phyloP scores from a whole-genome alignment of 2,888 invertebrate genomes.

The Melikaiella ostensackeni region DNA sequence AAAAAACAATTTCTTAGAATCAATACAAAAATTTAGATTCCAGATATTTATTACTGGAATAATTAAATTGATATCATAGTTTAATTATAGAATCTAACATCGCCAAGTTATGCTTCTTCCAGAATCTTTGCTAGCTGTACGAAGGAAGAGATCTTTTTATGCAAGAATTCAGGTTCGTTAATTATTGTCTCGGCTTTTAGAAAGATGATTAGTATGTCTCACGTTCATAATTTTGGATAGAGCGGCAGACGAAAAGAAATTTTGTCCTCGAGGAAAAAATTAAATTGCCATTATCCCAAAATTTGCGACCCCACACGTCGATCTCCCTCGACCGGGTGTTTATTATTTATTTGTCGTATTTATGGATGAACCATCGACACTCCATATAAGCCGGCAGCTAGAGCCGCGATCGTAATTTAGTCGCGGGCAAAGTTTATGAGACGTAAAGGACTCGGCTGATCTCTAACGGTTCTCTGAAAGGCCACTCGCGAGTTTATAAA shows the following conservation, averaged over 20 bases:
- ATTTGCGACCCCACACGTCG: conserved; percentile 50
- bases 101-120: neutral
- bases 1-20: neutral
- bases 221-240: conserved; percentile 1
- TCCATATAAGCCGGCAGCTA: conserved; percentile 43
- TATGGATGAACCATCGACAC: conserved; percentile 48
- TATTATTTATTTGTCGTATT: conserved; percentile 59
- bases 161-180: conserved; percentile 10
- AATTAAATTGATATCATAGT: conserved; percentile 4
- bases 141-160: neutral
- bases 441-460: conserved; percentile 45
- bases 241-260: conserved; percentile 34
- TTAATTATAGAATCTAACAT: conserved; percentile 7
- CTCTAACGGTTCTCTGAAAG: conserved; percentile 7
- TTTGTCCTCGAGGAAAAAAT: conserved; percentile 37
- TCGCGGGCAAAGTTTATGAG: conserved; percentile 58
- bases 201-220: conserved; percentile 26
- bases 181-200: conserved; percentile 18
- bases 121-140: neutral
- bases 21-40: neutral
- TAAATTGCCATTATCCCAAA: conserved; percentile 41
- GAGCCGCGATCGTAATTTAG: conserved; percentile 58
- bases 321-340: conserved; percentile 30
- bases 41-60: neutral
- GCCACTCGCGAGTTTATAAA: conserved; percentile 34